These are phyloP conservation scores for Scolopax mira DNA, from an alignment of 2,113 vertebrate genomes.

Conservation along the genomic window DNA sequence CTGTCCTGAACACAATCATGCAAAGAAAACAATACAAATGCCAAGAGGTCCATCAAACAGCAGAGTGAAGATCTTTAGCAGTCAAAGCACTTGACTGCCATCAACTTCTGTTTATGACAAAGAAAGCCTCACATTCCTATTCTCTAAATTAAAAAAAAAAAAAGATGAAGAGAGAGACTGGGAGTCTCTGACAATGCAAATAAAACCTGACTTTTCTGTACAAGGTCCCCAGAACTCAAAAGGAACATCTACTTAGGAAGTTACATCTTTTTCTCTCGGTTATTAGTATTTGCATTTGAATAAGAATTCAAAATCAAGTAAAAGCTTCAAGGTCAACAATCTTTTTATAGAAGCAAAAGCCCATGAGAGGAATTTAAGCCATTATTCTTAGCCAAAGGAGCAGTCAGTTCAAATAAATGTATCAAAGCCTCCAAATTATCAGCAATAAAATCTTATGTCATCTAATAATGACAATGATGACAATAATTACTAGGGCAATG, in stretches of 20 bases:
- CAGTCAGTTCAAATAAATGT: slow-evolving; percentile 44
- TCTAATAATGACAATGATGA: slow-evolving; percentile 2
- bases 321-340: slow-evolving; percentile 45
- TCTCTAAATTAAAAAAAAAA: not conserved
- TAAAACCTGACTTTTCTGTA: not conserved
- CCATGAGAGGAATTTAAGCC: slow-evolving; percentile 47
- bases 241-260: not conserved
- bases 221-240: not conserved
- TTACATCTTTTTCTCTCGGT: not conserved
- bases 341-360: slow-evolving; percentile 51
- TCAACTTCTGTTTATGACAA: not conserved
- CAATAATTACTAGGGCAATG: not conserved
- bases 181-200: not conserved
- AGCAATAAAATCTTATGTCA: slow-evolving; percentile 60
- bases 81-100: not conserved
- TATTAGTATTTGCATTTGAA: slow-evolving; percentile 31
- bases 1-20: not conserved
- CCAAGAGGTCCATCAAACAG: not conserved
- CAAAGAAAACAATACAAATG: not conserved
- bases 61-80: not conserved
- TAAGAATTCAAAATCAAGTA: slow-evolving; percentile 40
- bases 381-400: slow-evolving; percentile 53
- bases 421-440: slow-evolving; percentile 58
- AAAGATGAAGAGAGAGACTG: not conserved
- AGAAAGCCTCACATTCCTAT: not conserved